phyloP scores from a whole-genome alignment of 2,113 vertebrate species.

The Seriola dumerili region DNA sequence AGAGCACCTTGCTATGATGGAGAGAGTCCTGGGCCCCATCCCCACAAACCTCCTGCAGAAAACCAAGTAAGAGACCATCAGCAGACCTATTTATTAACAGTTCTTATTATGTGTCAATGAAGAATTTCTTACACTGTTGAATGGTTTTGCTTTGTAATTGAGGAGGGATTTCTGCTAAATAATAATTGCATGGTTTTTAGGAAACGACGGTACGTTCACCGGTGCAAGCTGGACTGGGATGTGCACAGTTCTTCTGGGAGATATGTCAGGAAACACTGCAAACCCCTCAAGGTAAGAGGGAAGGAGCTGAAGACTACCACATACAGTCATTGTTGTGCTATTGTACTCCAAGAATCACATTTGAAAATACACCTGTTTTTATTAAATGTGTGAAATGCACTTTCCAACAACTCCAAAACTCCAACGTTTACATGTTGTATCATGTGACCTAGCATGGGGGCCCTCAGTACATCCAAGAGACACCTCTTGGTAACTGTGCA shows the following conservation, averaged over 20 bases:
- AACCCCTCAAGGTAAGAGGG: conserved; percentile 90
- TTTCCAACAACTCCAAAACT: background rate
- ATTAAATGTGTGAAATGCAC: background rate
- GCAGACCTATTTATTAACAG: background rate
- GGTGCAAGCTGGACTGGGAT: conserved; percentile 93
- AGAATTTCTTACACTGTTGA: background rate
- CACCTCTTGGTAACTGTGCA: too few species aligned
- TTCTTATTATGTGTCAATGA: background rate
- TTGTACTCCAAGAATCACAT: background rate
- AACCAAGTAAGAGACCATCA: conserved; percentile 86
- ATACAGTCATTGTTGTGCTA: background rate
- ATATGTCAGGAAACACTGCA: conserved; percentile 93
- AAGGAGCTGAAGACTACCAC: background rate
- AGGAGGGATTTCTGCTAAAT: background rate
- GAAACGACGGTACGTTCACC: conserved; percentile 91
- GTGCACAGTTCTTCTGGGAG: conserved; percentile 90
- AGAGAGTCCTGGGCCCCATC: conserved; percentile 94
- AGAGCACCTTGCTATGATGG: conserved; percentile 99
- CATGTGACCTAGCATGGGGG: too few species aligned
- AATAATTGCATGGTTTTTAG: conserved; percentile 70
- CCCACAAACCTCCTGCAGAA: conserved; percentile 93
- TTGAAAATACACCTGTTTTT: too few species aligned
- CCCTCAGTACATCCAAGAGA: too few species aligned
- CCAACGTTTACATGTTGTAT: background rate
- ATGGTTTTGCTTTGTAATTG: background rate